Base-by-base conservation (phyloP, 1,140 invertebrate genomes). In the Propsilocerus akamusi region DNA sequence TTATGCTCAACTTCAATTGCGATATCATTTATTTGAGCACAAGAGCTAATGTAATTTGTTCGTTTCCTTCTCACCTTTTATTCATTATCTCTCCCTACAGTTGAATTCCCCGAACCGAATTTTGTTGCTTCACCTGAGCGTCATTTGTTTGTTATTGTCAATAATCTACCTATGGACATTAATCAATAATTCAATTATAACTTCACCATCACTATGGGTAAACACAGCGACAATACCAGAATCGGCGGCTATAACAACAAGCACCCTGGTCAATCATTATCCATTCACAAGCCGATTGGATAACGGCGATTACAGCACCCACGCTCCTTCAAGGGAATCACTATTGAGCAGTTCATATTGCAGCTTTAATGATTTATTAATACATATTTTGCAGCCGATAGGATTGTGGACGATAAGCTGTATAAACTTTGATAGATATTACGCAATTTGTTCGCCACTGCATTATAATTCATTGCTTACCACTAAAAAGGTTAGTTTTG, bases 341-440 rank as follows among this genome's bases (percentile, higher is more conserved):
- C n/a, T n/a, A n/a, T n/a, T n/a, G n/a, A n/a, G n/a, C n/a, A n/a
- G n/a, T n/a, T n/a, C n/a, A n/a, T n/a, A 46, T n/a, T 83, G 80
- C 59, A 68, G 71, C 0, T 59, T 78, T 0, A 71, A 76, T 48
- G 78, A 77, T 25, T 79, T 78, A 56, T 59, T 85, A 2, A 71
- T 82, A 52, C 76, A 78, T 5, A 68, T 83, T 0, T 64, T 87
- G 11, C 81, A 85, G 56, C 80, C 82, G 0, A 68, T 85, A 25
- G 75, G 79, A 12, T 67, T 86, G 25, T 87, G 83, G 83, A 86
- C 82, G 1, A 74, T 87, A 3, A 82, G 81, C 50, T 83, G 82
- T 22, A 66, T 86, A 30, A 84, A 85, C 58, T 83, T 80, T 54
- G 83, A 86, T 65, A 72, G 81, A 51, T 86, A 81, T 55, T 82